A percentile compares a stretch with the other conserved stretches of the same genome.
These are phyloP conservation scores for Vimba vimba DNA, from an alignment of 2,113 vertebrate genomes.

Conservation along the genomic window DNA sequence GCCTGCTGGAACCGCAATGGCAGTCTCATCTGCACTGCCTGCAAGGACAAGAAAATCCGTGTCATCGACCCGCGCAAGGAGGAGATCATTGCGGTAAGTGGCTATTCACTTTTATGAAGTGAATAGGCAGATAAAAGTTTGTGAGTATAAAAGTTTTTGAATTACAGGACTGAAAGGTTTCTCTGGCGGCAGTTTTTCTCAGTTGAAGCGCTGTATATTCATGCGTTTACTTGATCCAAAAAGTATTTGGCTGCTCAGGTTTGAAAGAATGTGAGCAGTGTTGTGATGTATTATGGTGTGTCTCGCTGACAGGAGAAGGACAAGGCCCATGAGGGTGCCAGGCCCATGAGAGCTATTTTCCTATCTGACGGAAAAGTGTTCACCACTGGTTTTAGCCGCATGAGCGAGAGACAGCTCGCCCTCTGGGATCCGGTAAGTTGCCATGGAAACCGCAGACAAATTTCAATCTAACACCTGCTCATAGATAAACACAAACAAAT, in stretches of 20 bases:
- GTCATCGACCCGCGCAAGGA: constrained; percentile 93
- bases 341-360: constrained; percentile 96
- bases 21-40: constrained; percentile 93
- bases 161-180: not conserved
- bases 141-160: not conserved
- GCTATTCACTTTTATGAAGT: not conserved
- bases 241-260: not conserved
- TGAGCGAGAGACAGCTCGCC: constrained; percentile 94
- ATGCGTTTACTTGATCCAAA: not conserved
- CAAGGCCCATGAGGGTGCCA: constrained; percentile 91
- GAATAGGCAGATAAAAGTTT: not conserved
- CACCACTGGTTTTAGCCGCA: constrained; percentile 96
- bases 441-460: constrained; percentile 1
- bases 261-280: not conserved
- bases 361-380: constrained; percentile 90
- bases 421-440: constrained; percentile 89
- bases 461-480: not conserved
- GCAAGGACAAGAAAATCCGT: constrained; percentile 94
- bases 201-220: not conserved
- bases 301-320: constrained; percentile 87
- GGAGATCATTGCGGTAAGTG: constrained; percentile 83
- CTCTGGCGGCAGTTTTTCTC: not conserved
- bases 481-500: not conserved
- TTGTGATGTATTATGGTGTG: not conserved
- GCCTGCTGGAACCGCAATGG: constrained; percentile 93